Evolutionary conservation across 2,113 vertebrate species (phyloP), one percentile per base, ranked within the genome.

Genomic region (Albula glossodonta): DNA sequence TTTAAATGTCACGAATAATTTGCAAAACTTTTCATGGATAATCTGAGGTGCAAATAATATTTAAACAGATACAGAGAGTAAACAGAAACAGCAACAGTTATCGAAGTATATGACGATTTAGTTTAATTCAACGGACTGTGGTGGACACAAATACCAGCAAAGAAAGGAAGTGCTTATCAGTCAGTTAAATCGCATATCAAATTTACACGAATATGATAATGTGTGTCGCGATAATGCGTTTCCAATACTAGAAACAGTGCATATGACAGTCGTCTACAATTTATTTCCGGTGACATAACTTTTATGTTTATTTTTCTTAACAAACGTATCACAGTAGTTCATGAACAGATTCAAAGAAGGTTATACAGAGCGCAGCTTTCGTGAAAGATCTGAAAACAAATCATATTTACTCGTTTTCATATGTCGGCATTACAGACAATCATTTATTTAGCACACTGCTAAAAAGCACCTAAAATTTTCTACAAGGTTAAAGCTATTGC

Each of bases 281-380:
- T 9, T 56, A 56, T 56, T 66, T 5, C 17, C 5, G 2, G 60
- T 22, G 60, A 5, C 17, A 66, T 66, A 66, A 56, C 53, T 12
- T 56, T 1, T 7, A 66, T 0, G 15, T 66, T 66, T 66, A 41
- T 41, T 41, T 41, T 41, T 41, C 31, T 66, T 66, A 7, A 19
- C 17, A 66, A 5, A 66, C 1, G 4, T 22, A 66, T 66, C 60
- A 19, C 5, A 66, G 60, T 11, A 19, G 25, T 41, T 78, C 9
- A 81, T 51, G 19, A 13, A 41, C 31, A 41, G 31, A n/a, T 81
- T 19, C 19, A 51, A 22, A 83, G 70, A 83, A 74, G 57, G 50
- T 41, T 63, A 11, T 48, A 83, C 82, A 83, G 50, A n/a, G 70
- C 52, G 77, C 51, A 78, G 51, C 52, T 79, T 77, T 78, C 19